Percentiles rank a stretch among this genome's conserved stretches.
These are phyloP conservation scores for Scarus forsteni DNA, from an alignment of 2,797 vertebrate genomes.

Conservation along the genomic window DNA sequence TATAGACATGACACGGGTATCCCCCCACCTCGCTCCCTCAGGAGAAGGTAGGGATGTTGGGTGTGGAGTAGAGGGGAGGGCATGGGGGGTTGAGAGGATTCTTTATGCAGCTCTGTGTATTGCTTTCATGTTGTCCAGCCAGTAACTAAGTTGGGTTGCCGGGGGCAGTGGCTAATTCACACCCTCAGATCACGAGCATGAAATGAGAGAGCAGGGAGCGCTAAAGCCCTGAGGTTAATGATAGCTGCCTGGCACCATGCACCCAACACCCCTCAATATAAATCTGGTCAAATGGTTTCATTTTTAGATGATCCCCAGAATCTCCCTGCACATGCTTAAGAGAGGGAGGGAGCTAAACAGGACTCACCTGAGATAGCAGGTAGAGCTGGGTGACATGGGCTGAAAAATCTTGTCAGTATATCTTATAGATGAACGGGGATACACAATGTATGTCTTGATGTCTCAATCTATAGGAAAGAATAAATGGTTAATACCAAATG, in stretches of 20 bases:
- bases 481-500: too few relatives aligned
- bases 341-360: constrained; percentile 43
- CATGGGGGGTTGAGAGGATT: constrained; percentile 78
- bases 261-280: constrained; percentile 76
- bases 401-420: too few relatives aligned
- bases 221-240: constrained; percentile 85
- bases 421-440: too few relatives aligned
- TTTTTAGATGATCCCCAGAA: constrained; percentile 82
- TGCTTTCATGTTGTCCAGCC: constrained; percentile 89
- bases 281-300: constrained; percentile 85
- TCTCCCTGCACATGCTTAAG: constrained; percentile 75
- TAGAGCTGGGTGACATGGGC: too few relatives aligned
- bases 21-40: constrained; percentile 43
- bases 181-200: constrained; percentile 88
- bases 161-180: constrained; percentile 84
- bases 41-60: constrained; percentile 72
- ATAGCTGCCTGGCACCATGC: constrained; percentile 75
- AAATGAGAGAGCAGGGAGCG: constrained; percentile 86
- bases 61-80: constrained; percentile 51
- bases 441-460: too few relatives aligned
- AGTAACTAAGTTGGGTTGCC: constrained; percentile 85
- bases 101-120: constrained; percentile 88
- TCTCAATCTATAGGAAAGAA: too few relatives aligned
- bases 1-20: constrained; percentile 72
- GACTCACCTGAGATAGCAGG: constrained; percentile 48